Conservation (phyloP, 2,113 vertebrate genomes). For the Galeopterus variegatus region DNA sequence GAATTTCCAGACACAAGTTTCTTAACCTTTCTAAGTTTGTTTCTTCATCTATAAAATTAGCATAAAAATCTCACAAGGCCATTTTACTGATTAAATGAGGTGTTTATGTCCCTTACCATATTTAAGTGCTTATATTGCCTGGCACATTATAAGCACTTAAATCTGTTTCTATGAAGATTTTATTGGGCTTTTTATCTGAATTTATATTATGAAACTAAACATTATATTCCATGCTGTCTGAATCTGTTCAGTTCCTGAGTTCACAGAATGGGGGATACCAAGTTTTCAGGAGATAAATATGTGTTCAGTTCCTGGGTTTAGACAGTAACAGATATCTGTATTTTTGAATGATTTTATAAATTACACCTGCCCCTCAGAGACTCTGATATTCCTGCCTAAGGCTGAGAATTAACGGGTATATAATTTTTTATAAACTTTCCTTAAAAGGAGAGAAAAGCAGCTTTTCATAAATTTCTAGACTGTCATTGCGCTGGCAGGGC, state of each 20-base stretch:
- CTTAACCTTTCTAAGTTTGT: background rate
- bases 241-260: slow-evolving; percentile 13
- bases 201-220: slow-evolving; percentile 38
- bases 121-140: too few relatives aligned
- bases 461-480: background rate
- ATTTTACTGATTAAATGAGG: background rate
- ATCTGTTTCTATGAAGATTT: slow-evolving; percentile 7
- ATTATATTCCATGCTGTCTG: background rate
- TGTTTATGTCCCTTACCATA: background rate
- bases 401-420: background rate
- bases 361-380: background rate
- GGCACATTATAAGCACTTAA: background rate
- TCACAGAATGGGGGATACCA: background rate
- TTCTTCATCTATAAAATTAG: slow-evolving; percentile 27
- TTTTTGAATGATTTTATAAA: slow-evolving; percentile 31
- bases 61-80: background rate
- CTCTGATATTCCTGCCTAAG: background rate
- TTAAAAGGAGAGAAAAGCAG: background rate
- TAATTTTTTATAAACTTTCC: background rate
- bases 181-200: slow-evolving; percentile 24
- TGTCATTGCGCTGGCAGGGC: background rate
- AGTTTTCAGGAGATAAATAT: slow-evolving; percentile 39
- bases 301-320: background rate
- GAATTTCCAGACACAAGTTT: slow-evolving; percentile 28
- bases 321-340: background rate